Evolutionary conservation across 2,888 invertebrate species (phyloP).

Genomic region (Leptinotarsa tumamoca): DNA sequence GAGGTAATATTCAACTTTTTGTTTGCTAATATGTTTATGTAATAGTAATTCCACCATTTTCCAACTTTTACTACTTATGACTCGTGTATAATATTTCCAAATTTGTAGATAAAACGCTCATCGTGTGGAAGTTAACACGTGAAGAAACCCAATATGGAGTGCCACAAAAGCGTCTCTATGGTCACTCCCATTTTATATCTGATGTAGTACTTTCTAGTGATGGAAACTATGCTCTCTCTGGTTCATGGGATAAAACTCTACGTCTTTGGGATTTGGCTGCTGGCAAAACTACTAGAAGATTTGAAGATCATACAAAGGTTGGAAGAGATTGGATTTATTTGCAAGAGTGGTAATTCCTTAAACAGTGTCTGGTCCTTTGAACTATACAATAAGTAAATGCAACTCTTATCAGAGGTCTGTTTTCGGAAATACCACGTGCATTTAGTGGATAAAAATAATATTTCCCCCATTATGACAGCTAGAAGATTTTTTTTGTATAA

Average conservation of each 20-base stretch:
- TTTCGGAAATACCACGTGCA: conserved; percentile 22
- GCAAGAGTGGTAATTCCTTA: conserved; percentile 16
- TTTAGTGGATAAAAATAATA: conserved; percentile 43
- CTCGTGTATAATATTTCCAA: conserved; percentile 44
- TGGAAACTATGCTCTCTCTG: conserved; percentile 98
- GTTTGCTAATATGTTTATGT: conserved; percentile 1
- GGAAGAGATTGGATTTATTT: conserved; percentile 64
- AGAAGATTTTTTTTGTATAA: conserved; percentile 63
- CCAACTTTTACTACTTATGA: no score
- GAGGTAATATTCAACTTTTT: conserved; percentile 77
- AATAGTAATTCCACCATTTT: no score
- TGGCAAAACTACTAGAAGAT: conserved; percentile 95
- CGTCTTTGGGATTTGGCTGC: conserved; percentile 99
- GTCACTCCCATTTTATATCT: conserved; percentile 98
- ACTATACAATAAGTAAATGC: no score
- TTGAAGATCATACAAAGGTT: conserved; percentile 99
- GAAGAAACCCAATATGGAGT: conserved; percentile 96
- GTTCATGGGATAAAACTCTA: conserved; percentile 99
- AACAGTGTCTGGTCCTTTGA: background rate
- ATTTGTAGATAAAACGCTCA: conserved; percentile 85
- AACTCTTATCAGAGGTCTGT: conserved; percentile 5
- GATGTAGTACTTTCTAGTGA: conserved; percentile 99
- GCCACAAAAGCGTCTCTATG: conserved; percentile 94
- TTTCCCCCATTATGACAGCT: conserved; percentile 61
- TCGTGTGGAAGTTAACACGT: conserved; percentile 97